These are phyloP conservation scores for Atta cephalotes DNA, from an alignment of 1,140 invertebrate genomes.

Conservation along the genomic window DNA sequence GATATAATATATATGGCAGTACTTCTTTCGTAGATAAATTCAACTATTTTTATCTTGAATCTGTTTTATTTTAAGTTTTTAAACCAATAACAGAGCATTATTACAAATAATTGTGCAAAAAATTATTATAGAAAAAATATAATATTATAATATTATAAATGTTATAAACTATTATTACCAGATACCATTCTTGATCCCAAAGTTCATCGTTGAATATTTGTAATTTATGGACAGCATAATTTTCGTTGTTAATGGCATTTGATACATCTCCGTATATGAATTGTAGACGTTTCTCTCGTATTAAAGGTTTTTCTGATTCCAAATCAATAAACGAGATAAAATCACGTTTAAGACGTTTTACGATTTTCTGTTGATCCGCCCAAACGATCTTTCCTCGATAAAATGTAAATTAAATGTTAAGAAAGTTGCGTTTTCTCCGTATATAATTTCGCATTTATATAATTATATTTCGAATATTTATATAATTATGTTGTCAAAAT, in stretches of 20 bases:
- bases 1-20: neutral
- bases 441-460: neutral
- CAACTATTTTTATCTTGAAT: neutral
- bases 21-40: neutral
- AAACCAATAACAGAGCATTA: neutral
- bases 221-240: constrained; percentile 39
- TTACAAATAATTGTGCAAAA: neutral
- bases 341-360: constrained; percentile 87
- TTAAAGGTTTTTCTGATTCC: constrained; percentile 78
- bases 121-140: neutral
- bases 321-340: constrained; percentile 78
- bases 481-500: neutral
- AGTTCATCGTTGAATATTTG: constrained; percentile 93
- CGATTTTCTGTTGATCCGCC: constrained; percentile 90
- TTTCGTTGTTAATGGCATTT: constrained; percentile 29
- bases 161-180: constrained; percentile 88
- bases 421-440: neutral
- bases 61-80: neutral
- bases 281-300: constrained; percentile 78
- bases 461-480: neutral
- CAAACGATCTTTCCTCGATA: constrained; percentile 87
- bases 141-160: neutral
- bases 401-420: constrained; percentile 41
- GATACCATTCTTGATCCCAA: constrained; percentile 96
- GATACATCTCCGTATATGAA: constrained; percentile 14